Percentiles rank a stretch among this genome's conserved stretches.
These are phyloP conservation scores for Tipula vernalis DNA, from an alignment of 2,888 invertebrate species.

Conservation along the genomic window DNA sequence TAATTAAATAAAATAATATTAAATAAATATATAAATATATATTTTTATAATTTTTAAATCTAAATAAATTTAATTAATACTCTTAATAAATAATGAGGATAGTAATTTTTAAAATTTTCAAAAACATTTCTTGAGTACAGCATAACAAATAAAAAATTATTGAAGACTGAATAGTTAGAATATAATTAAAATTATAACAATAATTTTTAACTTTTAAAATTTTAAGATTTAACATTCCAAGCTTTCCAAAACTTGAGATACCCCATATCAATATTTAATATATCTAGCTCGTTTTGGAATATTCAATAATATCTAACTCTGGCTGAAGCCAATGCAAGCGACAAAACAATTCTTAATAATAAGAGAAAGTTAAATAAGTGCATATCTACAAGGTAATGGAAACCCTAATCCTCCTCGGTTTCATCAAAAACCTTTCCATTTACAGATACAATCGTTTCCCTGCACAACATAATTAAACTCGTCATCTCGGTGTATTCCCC, in stretches of 20 bases:
- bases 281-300: too few relatives aligned
- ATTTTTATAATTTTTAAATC: not conserved
- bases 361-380: too few relatives aligned
- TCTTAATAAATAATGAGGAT: not conserved
- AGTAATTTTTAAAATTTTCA: not conserved
- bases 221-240: not conserved
- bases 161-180: not conserved
- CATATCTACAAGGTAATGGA: too few relatives aligned
- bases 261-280: too few relatives aligned
- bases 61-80: not conserved
- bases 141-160: not conserved
- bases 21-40: not conserved
- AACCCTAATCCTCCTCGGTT: too few relatives aligned
- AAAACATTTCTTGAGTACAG: not conserved
- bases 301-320: too few relatives aligned
- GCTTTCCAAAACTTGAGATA: not conserved
- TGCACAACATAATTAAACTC: too few relatives aligned
- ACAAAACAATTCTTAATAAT: too few relatives aligned
- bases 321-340: too few relatives aligned
- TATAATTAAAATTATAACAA: not conserved
- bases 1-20: not conserved
- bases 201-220: not conserved
- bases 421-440: too few relatives aligned
- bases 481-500: too few relatives aligned
- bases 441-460: too few relatives aligned